A percentile compares a stretch with the other conserved stretches of the same genome.
phyloP scores from a whole-genome alignment of 2,888 invertebrate species.

The Pomacea canaliculata region DNA sequence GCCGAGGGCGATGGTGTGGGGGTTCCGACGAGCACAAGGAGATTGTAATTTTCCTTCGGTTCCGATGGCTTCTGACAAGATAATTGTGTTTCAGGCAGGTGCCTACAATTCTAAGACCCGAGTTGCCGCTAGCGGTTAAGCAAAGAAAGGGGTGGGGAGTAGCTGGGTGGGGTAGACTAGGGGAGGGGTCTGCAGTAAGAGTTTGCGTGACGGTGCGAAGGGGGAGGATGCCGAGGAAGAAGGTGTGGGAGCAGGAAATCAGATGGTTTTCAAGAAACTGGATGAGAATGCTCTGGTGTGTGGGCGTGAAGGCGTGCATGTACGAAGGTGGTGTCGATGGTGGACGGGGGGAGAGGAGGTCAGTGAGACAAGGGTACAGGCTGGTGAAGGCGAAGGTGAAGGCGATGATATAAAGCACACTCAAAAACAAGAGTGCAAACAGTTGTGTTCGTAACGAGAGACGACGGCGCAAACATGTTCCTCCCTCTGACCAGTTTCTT shows the following conservation, averaged over 20 bases:
- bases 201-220: neutral
- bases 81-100: constrained; percentile 28
- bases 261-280: neutral
- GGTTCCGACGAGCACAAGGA: neutral
- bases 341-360: too few relatives aligned
- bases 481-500: too few relatives aligned
- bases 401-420: too few relatives aligned
- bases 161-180: neutral
- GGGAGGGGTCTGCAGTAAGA: too few relatives aligned
- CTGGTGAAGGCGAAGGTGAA: too few relatives aligned
- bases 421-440: too few relatives aligned
- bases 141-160: constrained; percentile 1
- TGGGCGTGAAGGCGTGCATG: too few relatives aligned
- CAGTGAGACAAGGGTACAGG: too few relatives aligned
- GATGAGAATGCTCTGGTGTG: too few relatives aligned
- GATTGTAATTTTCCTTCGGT: constrained; percentile 28
- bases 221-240: neutral
- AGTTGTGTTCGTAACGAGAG: too few relatives aligned
- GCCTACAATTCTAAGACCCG: constrained; percentile 3
- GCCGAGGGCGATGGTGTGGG: constrained; percentile 10
- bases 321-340: too few relatives aligned
- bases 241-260: neutral
- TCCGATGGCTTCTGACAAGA: constrained; percentile 28
- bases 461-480: too few relatives aligned
- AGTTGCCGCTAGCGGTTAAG: neutral